Conservation (phyloP, 2,888 invertebrate genomes). For the Drosophila anomelani region DNA sequence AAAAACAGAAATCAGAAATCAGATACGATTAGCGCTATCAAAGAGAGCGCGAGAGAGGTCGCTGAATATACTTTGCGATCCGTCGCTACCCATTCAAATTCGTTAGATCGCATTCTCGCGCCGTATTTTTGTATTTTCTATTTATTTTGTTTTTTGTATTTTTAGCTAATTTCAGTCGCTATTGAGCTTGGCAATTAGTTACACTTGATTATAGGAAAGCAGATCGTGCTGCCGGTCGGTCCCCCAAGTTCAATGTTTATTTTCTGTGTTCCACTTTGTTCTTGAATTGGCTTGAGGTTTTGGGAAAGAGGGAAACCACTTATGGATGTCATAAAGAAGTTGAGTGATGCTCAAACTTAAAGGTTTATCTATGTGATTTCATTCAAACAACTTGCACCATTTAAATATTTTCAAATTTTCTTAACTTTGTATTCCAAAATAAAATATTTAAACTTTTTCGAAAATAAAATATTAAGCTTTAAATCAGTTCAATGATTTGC, state of each 20-base stretch:
- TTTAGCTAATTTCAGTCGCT: slow-evolving; percentile 58
- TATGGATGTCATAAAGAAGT: slow-evolving; percentile 4
- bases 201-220: slow-evolving; percentile 46
- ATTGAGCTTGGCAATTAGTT: slow-evolving; percentile 73
- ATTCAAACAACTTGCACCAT: background rate
- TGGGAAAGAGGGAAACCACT: background rate
- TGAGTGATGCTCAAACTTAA: background rate
- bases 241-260: slow-evolving; percentile 44
- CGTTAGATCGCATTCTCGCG: slow-evolving; percentile 28
- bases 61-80: slow-evolving; percentile 37
- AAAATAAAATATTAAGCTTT: background rate
- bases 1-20: slow-evolving; percentile 49
- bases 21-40: slow-evolving; percentile 69
- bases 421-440: background rate
- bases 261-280: slow-evolving; percentile 24
- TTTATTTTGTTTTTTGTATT: slow-evolving; percentile 35
- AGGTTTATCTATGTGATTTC: background rate
- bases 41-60: slow-evolving; percentile 24
- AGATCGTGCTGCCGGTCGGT: slow-evolving; percentile 42
- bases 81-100: slow-evolving; percentile 33
- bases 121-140: slow-evolving; percentile 42
- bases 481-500: slow-evolving; percentile 7
- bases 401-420: too few species aligned
- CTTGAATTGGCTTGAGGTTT: slow-evolving; percentile 2
- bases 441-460: background rate